These are phyloP conservation scores for Acipenser oxyrinchus DNA, from an alignment of 2,797 vertebrate species.

Conservation along the genomic window DNA sequence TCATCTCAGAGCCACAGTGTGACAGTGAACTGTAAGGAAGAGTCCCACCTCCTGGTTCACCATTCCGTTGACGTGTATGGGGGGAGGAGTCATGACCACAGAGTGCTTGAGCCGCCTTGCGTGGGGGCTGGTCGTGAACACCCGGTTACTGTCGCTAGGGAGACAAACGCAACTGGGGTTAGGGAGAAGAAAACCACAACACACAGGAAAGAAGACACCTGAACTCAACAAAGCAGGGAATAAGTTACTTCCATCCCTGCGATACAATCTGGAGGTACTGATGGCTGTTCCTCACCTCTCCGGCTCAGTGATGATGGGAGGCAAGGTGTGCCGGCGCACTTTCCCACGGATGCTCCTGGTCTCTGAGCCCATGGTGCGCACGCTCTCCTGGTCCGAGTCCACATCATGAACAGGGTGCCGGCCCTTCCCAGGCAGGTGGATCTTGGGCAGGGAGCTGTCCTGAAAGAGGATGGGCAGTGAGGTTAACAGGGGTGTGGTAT, in stretches of 20 bases:
- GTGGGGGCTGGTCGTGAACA: conserved; percentile 65
- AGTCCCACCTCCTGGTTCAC: conserved; percentile 68
- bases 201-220: no score
- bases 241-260: background rate
- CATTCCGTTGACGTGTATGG: conserved; percentile 62
- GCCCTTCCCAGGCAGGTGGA: conserved; percentile 41
- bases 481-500: background rate
- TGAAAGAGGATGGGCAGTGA: conserved; percentile 30
- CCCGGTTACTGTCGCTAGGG: conserved; percentile 50
- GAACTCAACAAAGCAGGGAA: background rate
- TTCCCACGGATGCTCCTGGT: conserved; percentile 44
- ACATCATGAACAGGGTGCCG: conserved; percentile 54
- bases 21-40: background rate
- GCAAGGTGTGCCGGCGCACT: conserved; percentile 55
- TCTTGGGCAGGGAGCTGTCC: conserved; percentile 71
- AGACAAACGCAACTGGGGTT: conserved; percentile 8
- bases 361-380: conserved; percentile 52
- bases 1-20: background rate
- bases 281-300: conserved; percentile 43
- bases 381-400: conserved; percentile 72
- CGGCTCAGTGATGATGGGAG: conserved; percentile 57
- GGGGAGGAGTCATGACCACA: conserved; percentile 67
- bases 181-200: no score
- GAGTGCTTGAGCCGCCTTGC: conserved; percentile 59
- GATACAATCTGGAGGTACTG: background rate